Base-by-base conservation (phyloP, 2,113 vertebrate genomes). In the Vanacampus margaritifer region DNA sequence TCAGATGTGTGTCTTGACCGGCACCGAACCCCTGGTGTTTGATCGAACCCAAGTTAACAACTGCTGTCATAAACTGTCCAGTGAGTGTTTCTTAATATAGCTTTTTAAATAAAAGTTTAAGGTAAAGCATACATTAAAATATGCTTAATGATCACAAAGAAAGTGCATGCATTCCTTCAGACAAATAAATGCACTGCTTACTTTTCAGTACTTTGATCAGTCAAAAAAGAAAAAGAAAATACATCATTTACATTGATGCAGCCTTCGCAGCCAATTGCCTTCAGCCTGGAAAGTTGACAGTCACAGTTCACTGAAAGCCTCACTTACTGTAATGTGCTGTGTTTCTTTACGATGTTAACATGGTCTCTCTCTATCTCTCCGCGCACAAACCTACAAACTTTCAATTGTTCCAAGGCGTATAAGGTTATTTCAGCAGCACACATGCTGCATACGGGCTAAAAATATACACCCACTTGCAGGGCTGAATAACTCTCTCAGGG, bases 281-380 rank as follows among this genome's bases (percentile, higher is more conserved):
- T 71, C 57, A 68, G 39, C 41, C 43, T 69, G 54, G 36, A 74
- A 71, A 71, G 21, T 37, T 72, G 74, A 62, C 59, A 37, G 73
- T 50, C 45, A 35, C 41, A 21, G 61, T 63, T 66, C 8, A 57
- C 37, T 67, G 65, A 77, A 79, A 79, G 63, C 72, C 45, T 67
- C 61, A 73, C 68, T 81, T 81, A 81, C 65, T 72, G 71, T 68
- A 76, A 72, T 68, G 57, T 16, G 51, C 19, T 45, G 36, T 75
- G 69, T 46, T 26, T 53, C 50, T 57, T 59, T 58, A 65, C 57
- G 59, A 73, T 64, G 53, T 28, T 21, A 60, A 65, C 59, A 26
- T 16, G 10, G n/a, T 14, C 26, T 69, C n/a, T 74, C 19, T 61
- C 53, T 67, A 32, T 43, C 19, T 61, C 53, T 69, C 45, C 36